Evolutionary conservation across 2,113 vertebrate genomes (phyloP).

Genomic region (Cricetomys ansorgei): DNA sequence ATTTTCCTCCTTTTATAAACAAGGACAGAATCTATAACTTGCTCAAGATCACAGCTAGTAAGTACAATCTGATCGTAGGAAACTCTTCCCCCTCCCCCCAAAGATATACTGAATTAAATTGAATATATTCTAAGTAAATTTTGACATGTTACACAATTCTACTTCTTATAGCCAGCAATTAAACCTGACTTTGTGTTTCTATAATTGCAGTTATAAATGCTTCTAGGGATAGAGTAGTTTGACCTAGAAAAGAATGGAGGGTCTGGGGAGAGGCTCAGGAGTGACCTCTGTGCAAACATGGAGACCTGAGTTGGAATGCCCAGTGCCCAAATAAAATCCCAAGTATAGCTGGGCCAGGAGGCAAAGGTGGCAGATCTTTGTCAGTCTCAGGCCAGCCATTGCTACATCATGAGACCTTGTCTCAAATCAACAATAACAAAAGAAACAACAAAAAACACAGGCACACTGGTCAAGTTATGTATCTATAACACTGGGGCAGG

Average conservation of each 20-base stretch:
- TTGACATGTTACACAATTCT: neutral
- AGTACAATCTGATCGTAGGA: constrained; percentile 21
- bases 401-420: neutral
- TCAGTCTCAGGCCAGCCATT: neutral
- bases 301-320: neutral
- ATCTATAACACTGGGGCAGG: neutral
- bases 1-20: constrained; percentile 3
- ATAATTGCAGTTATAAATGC: constrained; percentile 22
- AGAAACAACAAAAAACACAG: neutral
- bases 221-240: constrained; percentile 39
- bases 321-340: neutral
- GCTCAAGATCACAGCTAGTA: neutral
- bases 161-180: constrained; percentile 27
- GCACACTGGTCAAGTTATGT: neutral
- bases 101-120: constrained; percentile 28
- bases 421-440: neutral
- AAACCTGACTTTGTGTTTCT: constrained; percentile 21
- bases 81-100: neutral
- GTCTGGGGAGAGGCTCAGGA: neutral
- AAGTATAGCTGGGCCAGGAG: neutral
- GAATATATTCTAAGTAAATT: constrained; percentile 52
- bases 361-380: neutral
- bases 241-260: neutral
- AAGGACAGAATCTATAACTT: neutral
- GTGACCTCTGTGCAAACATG: neutral